Evolutionary conservation across 1,140 invertebrate genomes (phyloP).

Genomic region (Leptoteleia sp.): DNA sequence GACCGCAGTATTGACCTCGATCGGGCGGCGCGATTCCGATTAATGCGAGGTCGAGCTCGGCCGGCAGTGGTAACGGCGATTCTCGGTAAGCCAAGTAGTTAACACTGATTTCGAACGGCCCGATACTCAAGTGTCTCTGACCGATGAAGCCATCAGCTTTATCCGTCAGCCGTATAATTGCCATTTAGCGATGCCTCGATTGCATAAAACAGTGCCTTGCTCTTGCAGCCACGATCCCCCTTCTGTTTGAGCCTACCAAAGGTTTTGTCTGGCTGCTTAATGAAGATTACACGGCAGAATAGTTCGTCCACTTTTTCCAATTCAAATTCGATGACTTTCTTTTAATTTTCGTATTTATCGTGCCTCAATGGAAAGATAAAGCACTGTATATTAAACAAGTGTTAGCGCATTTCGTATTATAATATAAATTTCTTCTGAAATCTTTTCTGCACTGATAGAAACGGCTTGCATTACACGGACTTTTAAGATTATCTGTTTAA

Average conservation of each 20-base stretch:
- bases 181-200: slow-evolving; percentile 62
- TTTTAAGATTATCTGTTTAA: too few species aligned
- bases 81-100: slow-evolving; percentile 70
- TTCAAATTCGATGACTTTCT: too few species aligned
- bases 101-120: slow-evolving; percentile 65
- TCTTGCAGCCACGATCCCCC: neutral
- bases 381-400: too few species aligned
- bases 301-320: neutral
- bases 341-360: too few species aligned
- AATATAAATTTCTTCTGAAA: too few species aligned
- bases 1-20: slow-evolving; percentile 55
- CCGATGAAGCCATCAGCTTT: slow-evolving; percentile 63
- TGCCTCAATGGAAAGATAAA: too few species aligned
- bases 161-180: slow-evolving; percentile 67
- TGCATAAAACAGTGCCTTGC: slow-evolving; percentile 37
- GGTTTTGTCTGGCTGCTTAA: neutral
- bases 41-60: slow-evolving; percentile 62
- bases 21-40: slow-evolving; percentile 60
- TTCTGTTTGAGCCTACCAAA: slow-evolving; percentile 11
- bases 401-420: too few species aligned
- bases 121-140: slow-evolving; percentile 64
- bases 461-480: too few species aligned
- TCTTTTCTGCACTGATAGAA: too few species aligned
- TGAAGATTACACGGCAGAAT: neutral
- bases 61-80: slow-evolving; percentile 66